Base-by-base conservation (phyloP, 2,797 vertebrate genomes). In the Xerus rutilus region DNA sequence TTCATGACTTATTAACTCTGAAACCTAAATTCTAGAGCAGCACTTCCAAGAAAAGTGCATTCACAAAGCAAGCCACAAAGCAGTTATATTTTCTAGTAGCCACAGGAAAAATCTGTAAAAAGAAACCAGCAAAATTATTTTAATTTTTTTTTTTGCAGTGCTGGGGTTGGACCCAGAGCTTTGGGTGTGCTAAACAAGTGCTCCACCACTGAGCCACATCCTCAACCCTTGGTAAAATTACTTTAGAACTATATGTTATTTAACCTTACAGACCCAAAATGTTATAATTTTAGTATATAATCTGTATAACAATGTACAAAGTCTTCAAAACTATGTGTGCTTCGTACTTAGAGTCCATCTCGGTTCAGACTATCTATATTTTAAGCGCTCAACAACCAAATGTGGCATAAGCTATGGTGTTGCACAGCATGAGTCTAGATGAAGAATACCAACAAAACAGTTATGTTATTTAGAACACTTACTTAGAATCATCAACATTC, bases 281-380 rank as follows among this genome's bases (percentile, higher is more conserved):
- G 72, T 72, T 76, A 82, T 52, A 32, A 91, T 43, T 91, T 93
- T 28, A 21, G 25, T 32, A 69, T 32, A 8, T 57, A 62, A 86
- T n/a, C 28, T 81, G 43, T 81, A 90, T 72, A 85, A 84, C 72
- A 94, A 74, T 28, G 14, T 70, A 18, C 3, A 23, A 49, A 64
- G 85, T 74, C 69, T 96, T 93, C 9, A 43, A 84, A 95, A 52
- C 25, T 74, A 93, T 59, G 21, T n/a, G 35, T n/a, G 54, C 82
- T 89, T 77, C 49, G 57, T 2, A 43, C 28, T 62, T 18, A 4
- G 0, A 67, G 18, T n/a, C 30, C n/a, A 52, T 70, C 18, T 70
- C 25, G 59, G 18, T 39, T 30, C 30, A 30, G 28, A 84, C n/a
- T 64, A 84, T 67, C 49, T 72, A 3, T 30, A 70, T 65, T 81